Base-by-base conservation (phyloP, 1,140 invertebrate species). In the Drosophila azteca region DNA sequence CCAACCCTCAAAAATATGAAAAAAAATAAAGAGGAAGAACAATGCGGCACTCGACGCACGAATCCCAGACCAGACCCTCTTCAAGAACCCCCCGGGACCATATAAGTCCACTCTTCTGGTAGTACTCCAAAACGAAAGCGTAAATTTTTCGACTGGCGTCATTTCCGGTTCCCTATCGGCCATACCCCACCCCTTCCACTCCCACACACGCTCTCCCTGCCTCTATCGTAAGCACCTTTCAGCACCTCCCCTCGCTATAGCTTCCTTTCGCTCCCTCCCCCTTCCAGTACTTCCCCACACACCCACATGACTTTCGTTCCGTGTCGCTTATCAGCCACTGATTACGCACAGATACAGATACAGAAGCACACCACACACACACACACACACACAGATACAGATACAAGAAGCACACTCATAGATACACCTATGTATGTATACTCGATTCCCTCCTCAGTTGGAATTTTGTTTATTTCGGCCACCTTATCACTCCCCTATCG, bases 401-500 rank as follows among this genome's bases (percentile, higher is more conserved):
- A 61, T 45, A 58, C 44, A 53, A 26, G 11, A 55, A 26, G 35
- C 35, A 41, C 46, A 53, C 8, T 3, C 35, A 31, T n/a, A 22
- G 39, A 31, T 50, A 45, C 64, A 59, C 26, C 15, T 29, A 35
- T 20, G 17, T n/a, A n/a, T 20, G 17, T 20, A 20, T 44, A 45
- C 26, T 15, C 6, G 15, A 15, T 35, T 46, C 3, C 24, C n/a
- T 8, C 39, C 31, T 31, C 24, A 29, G 52, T 17, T 15, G 59
- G 60, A 43, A 66, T 67, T 66, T 59, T 39, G 35, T 61, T 39
- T 65, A 39, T 50, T 73, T 83, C 69, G 64, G 45, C 41, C 22
- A 44, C 52, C 49, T 78, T 85, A 82, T 82, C 79, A 82, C 52
- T 73, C 20, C 11, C 35, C 48, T 84, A 87, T 88, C 82, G 57